These are phyloP conservation scores for Clivina fossor DNA, from an alignment of 2,888 invertebrate genomes.

Conservation along the genomic window DNA sequence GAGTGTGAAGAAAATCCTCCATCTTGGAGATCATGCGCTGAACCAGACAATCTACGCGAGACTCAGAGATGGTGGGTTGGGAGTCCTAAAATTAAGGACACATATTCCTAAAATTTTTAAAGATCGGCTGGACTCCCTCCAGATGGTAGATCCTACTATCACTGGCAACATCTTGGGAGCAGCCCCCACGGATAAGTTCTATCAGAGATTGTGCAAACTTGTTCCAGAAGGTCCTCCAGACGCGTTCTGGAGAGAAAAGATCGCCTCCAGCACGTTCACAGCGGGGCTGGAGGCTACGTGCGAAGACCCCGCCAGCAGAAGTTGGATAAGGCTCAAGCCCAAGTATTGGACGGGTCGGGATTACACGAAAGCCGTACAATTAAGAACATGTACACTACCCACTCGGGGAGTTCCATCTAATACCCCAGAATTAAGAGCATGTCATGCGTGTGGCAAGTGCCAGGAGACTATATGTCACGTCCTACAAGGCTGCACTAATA, in stretches of 20 bases:
- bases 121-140: too few relatives aligned
- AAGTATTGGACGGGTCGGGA: neutral
- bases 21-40: too few relatives aligned
- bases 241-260: neutral
- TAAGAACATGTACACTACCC: neutral
- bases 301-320: too few relatives aligned
- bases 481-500: neutral
- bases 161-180: too few relatives aligned
- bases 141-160: neutral
- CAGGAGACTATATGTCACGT: neutral
- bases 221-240: neutral
- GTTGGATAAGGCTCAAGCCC: neutral
- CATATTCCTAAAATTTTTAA: too few relatives aligned
- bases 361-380: neutral
- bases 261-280: too few relatives aligned
- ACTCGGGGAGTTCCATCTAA: neutral
- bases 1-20: too few relatives aligned
- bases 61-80: too few relatives aligned
- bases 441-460: neutral
- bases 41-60: too few relatives aligned
- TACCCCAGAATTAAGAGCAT: neutral
- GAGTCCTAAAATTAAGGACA: too few relatives aligned
- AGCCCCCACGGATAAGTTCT: too few relatives aligned
- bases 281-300: too few relatives aligned
- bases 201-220: neutral